Evolutionary conservation across 2,113 vertebrate genomes (phyloP), one percentile per base, ranked within the genome.

Genomic region (Gobio gobio): DNA sequence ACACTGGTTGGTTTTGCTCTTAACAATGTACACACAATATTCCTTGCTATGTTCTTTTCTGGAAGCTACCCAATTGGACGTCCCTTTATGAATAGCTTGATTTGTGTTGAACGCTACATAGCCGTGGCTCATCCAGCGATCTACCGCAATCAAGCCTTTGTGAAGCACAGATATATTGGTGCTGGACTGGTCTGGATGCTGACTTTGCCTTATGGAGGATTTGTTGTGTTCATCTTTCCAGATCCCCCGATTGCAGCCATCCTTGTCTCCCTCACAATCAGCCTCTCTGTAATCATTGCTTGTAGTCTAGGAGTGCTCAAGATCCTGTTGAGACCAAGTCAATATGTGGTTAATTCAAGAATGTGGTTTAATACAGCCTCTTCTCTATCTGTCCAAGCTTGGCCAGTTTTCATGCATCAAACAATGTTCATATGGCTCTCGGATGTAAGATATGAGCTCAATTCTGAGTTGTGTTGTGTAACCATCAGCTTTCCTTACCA

Each of bases 281-380:
- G 56, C 16, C 4, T 78, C 20, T 16, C 26, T 5, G 9, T 84
- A 24, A 75, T 36, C 24, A 14, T 58, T 13, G 12, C 24, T 29
- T 87, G 79, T 47, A 59, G 78, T 82, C 22, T 85, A 24, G 63
- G 36, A 3, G 76, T 80, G n/a, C 43, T 85, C 18, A 22, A 10
- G 33, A 20, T 58, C 10, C 45, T 86, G 33, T 16, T 63, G 36
- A 59, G 56, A 51, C 43, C 56, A 54, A 81, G 43, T 16, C 49
- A 77, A 77, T 77, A 10, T 12, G 74, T 78, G 58, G 40, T 47
- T 47, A 47, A 6, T 74, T 45, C 12, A 74, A 47, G 40, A 16
- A 77, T 20, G 8, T 18, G 22, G 72, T 74, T 45, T 74, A 16
- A 49, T 74, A 74, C 72, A 74, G 12, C 45, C 45, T 49, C 14